Conservation (phyloP, 2,113 vertebrate species). For the Colaptes auratus region DNA sequence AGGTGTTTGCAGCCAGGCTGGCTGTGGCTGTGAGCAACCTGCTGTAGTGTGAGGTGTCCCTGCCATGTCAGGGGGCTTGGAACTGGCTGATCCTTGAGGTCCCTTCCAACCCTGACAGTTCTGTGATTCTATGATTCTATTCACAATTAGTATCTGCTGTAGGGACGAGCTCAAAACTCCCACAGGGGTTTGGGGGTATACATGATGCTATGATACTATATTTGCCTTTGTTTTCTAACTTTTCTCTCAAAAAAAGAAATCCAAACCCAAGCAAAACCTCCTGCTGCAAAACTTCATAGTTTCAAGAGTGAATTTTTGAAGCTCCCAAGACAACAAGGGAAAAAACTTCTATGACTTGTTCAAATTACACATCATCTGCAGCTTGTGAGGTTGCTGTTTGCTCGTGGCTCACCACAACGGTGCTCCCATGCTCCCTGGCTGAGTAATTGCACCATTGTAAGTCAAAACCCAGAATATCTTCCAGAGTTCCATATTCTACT, state of each 20-base stretch:
- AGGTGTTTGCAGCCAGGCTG: too few relatives aligned
- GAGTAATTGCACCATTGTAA: conserved; percentile 30
- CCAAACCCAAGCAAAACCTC: too few relatives aligned
- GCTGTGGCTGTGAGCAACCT: too few relatives aligned
- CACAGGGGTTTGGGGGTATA: not conserved
- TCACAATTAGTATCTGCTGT: too few relatives aligned
- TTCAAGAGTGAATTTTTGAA: not conserved
- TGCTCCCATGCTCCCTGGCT: not conserved
- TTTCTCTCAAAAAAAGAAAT: not conserved
- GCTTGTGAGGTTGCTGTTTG: not conserved
- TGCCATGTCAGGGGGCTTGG: too few relatives aligned
- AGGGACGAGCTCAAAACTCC: too few relatives aligned
- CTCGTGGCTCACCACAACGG: not conserved
- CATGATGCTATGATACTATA: too few relatives aligned
- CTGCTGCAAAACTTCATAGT: not conserved
- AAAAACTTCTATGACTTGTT: not conserved
- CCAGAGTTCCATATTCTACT: conserved; percentile 47
- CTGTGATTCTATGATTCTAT: too few relatives aligned
- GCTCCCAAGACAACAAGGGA: not conserved
- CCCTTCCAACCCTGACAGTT: too few relatives aligned
- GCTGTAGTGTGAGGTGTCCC: too few relatives aligned
- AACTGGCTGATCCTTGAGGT: too few relatives aligned
- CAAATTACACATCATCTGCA: not conserved
- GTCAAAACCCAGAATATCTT: conserved; percentile 18
- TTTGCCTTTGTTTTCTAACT: not conserved